Conservation (phyloP, 2,888 invertebrate species). For the Dilophus febrilis region DNA sequence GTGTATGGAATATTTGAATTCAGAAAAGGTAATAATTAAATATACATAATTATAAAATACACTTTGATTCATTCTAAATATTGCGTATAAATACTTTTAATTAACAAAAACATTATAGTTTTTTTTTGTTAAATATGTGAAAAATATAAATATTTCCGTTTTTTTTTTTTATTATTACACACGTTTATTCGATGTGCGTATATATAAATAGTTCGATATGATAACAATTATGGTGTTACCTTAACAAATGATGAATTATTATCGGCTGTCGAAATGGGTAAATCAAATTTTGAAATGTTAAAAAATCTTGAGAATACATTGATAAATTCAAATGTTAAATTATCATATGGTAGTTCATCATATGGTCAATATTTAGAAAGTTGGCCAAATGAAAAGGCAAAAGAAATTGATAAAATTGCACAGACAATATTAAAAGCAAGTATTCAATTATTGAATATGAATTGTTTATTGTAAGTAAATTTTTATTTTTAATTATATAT, state of each 20-base stretch:
- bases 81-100: no score
- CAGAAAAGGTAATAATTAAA: no score
- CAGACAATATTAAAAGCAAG: constrained; percentile 23
- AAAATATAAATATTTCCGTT: no score
- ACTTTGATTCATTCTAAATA: no score
- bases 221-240: not conserved
- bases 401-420: constrained; percentile 20
- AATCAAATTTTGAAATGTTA: not conserved
- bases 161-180: no score
- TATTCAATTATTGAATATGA: constrained; percentile 18
- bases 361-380: constrained; percentile 23
- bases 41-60: no score
- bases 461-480: constrained; percentile 16
- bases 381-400: constrained; percentile 19
- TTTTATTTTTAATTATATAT: not conserved
- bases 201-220: not conserved
- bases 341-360: constrained; percentile 23
- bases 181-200: no score
- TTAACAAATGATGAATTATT: not conserved
- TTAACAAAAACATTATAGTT: no score
- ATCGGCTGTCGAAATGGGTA: not conserved
- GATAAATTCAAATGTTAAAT: constrained; percentile 17
- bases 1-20: no score
- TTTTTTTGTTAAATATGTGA: no score
- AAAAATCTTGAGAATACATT: constrained; percentile 19